Evolutionary conservation across 2,888 invertebrate genomes (phyloP).

Genomic region (Latrodectus elegans): DNA sequence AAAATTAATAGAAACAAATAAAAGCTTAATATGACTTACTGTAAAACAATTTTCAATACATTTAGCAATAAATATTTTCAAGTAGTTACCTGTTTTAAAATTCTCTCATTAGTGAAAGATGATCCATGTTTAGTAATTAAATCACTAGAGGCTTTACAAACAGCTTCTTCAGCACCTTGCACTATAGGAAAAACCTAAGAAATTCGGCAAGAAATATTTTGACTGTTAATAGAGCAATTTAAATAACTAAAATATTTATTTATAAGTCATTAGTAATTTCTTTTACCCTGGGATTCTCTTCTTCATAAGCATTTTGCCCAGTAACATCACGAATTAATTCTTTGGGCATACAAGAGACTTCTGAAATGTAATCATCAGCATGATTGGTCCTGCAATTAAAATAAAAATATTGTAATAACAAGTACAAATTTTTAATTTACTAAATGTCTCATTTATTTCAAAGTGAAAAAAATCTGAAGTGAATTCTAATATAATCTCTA

Average conservation of each 20-base stretch:
- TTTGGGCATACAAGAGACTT: constrained; percentile 76
- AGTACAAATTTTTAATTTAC: background rate
- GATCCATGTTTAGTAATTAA: constrained; percentile 75
- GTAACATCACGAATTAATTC: constrained; percentile 76
- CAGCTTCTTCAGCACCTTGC: constrained; percentile 76
- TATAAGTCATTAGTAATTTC: background rate
- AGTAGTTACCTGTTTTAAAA: constrained; percentile 76
- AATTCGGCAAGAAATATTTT: background rate
- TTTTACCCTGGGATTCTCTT: constrained; percentile 75
- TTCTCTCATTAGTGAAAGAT: constrained; percentile 75
- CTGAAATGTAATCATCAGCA: constrained; percentile 77
- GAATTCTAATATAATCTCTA: background rate
- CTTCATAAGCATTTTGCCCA: constrained; percentile 77
- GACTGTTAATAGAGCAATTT: background rate
- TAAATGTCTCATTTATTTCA: background rate
- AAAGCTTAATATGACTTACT: no score
- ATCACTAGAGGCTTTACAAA: constrained; percentile 76
- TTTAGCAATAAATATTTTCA: no score
- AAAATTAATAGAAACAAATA: no score
- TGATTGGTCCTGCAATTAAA: constrained; percentile 76
- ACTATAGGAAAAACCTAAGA: constrained; percentile 76
- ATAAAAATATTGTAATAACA: background rate
- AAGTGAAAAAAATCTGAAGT: background rate
- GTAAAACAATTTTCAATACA: no score
- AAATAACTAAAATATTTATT: background rate